These are phyloP conservation scores for Cyanoliseus patagonus DNA, from an alignment of 2,113 vertebrate genomes.

Conservation along the genomic window DNA sequence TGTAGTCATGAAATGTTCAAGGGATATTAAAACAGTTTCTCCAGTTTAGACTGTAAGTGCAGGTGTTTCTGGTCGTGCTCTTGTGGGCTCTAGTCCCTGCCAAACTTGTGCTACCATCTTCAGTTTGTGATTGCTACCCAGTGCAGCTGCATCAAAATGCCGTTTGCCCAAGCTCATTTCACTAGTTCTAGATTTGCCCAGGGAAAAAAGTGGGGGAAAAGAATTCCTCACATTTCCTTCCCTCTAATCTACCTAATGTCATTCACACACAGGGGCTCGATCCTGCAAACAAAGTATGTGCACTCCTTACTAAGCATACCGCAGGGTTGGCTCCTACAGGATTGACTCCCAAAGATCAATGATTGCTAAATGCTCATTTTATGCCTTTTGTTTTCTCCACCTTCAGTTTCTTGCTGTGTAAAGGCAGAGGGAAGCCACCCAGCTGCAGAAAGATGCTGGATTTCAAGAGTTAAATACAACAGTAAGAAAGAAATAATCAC, in stretches of 20 bases:
- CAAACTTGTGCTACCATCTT: not conserved
- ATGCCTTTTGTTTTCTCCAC: not conserved
- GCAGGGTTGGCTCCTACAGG: not conserved
- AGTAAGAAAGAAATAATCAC: too few relatives aligned
- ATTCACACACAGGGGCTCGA: not conserved
- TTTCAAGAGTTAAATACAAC: not conserved
- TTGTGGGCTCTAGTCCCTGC: not conserved
- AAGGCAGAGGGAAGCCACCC: not conserved
- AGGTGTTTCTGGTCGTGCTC: not conserved
- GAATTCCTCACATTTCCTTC: not conserved
- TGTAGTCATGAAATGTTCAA: not conserved
- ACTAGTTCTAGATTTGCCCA: not conserved
- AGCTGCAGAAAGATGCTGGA: not conserved
- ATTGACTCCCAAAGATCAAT: not conserved
- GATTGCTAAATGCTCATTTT: not conserved
- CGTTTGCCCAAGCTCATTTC: not conserved
- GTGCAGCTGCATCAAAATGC: not conserved
- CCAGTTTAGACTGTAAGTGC: not conserved
- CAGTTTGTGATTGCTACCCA: not conserved
- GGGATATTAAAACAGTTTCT: not conserved
- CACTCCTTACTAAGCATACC: not conserved
- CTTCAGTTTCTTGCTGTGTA: not conserved
- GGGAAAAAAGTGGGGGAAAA: accelerated
- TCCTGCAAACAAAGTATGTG: not conserved
- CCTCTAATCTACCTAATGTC: too few relatives aligned